Percentiles rank a stretch among this genome's conserved stretches.
Evolutionary conservation across 2,113 vertebrate genomes (phyloP).

Genomic region (Corydoras sp.): DNA sequence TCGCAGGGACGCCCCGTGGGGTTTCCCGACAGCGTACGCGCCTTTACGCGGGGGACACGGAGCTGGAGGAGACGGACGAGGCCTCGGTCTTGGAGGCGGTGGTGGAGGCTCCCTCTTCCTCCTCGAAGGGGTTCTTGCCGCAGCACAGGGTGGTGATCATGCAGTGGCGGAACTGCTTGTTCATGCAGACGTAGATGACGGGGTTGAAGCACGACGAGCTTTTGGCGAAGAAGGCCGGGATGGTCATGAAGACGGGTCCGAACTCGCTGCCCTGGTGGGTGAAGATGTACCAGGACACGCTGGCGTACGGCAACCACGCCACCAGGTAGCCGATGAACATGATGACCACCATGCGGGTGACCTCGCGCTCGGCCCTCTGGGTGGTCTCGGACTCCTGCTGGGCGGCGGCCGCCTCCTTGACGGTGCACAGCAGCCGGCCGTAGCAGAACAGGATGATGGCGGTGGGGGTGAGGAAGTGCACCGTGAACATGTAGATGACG

Average conservation of each 20-base stretch:
- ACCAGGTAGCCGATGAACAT: conserved; percentile 85
- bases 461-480: conserved; percentile 78
- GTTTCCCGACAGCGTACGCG: conserved; percentile 18
- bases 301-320: conserved; percentile 85
- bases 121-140: conserved; percentile 87
- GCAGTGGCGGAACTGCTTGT: conserved; percentile 98
- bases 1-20: conserved; percentile 31
- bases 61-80: conserved; percentile 84
- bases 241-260: conserved; percentile 88
- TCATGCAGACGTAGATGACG: conserved; percentile 92
- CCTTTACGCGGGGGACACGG: conserved; percentile 87
- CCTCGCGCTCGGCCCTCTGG: conserved; percentile 94
- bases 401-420: conserved; percentile 92
- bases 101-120: conserved; percentile 81
- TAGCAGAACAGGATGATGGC: conserved; percentile 85
- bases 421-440: conserved; percentile 87
- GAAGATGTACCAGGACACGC: conserved; percentile 85
- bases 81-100: conserved; percentile 87
- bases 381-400: conserved; percentile 97
- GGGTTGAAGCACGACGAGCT: conserved; percentile 84
- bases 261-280: conserved; percentile 83
- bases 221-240: conserved; percentile 96
- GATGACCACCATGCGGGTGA: conserved; percentile 92
- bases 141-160: conserved; percentile 97
- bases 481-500: conserved; percentile 91